phyloP scores from a whole-genome alignment of 2,888 invertebrate genomes.

The Drosophila planitibia region DNA sequence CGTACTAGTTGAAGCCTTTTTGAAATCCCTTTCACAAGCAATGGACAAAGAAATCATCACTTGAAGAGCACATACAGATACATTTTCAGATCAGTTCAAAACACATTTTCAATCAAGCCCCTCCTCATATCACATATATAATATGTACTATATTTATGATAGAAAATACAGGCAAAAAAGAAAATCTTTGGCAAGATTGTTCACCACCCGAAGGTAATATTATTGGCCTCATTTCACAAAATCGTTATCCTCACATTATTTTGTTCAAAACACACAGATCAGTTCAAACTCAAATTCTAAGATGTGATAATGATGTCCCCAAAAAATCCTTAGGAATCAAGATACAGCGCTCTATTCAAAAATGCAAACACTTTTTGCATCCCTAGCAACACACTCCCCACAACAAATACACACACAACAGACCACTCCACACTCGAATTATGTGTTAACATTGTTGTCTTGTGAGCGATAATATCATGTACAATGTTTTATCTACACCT shows the following conservation, averaged over 20 bases:
- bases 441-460: conserved; percentile 37
- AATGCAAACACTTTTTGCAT: not conserved
- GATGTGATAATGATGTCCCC: not conserved
- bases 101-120: not conserved
- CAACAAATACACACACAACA: conserved; percentile 5
- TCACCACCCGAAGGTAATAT: conserved; percentile 5
- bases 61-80: not conserved
- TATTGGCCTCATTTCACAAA: not conserved
- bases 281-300: conserved; percentile 16
- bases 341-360: conserved; percentile 7
- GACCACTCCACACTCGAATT: conserved; percentile 30
- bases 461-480: conserved; percentile 72
- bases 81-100: conserved; percentile 11
- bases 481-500: conserved; percentile 65
- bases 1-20: not conserved
- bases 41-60: not conserved
- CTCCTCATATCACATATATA: not conserved
- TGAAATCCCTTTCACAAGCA: not conserved
- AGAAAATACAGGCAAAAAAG: not conserved
- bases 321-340: not conserved
- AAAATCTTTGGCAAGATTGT: not conserved
- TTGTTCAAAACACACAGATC: conserved; percentile 35
- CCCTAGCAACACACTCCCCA: not conserved
- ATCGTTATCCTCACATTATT: not conserved
- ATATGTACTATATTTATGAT: not conserved